Evolutionary conservation across 2,888 invertebrate species (phyloP), one percentile per base, ranked within the genome.

Genomic region (Lasioglossum oenotherae): DNA sequence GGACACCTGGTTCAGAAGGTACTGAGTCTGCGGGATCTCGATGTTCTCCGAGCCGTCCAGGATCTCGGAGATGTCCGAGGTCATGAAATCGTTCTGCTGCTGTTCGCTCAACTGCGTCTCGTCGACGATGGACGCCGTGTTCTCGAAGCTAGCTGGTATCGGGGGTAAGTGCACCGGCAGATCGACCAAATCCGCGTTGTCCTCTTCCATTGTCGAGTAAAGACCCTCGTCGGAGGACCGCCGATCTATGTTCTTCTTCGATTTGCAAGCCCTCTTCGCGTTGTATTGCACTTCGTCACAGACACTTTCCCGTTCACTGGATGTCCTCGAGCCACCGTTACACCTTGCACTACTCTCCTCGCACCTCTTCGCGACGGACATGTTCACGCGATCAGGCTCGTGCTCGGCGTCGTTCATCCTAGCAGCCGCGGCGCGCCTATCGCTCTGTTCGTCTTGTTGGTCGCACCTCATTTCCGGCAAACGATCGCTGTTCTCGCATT

Each of bases 11-110:
- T 97, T 96, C 93, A 97, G 96, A 74, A 97, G 94, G 93, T 96
- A 97, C 38, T 97, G 97, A 0, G 97, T 97, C 0, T 97, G 97
- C 5, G 97, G 96, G 92, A 96, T 95, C 89, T 95, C 95, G 3
- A 95, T 94, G 75, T 93, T 95, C 19, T 96, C 96, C 31, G 96
- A 95, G 12, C 89, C 89, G 10, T 91, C 92, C 0, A 94, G 87
- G 10, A 94, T 94, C 57, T 93, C 92, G 0, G 90, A 87, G 31
- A 94, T 92, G 67, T 94, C 94, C 8, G 93, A 81, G 19, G 88
- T 92, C 64, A 92, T 82, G 49, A 91, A 93, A n/a, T 91, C 91
- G 6, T 92, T 90, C 23, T 89, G 89, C 49, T 82, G 84, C 16
- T 78, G 76, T 10, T 69, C 57, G 2, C 12, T 53, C 19, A 46